phyloP scores from a whole-genome alignment of 1,140 invertebrate species.

The Bombus soroeensis region DNA sequence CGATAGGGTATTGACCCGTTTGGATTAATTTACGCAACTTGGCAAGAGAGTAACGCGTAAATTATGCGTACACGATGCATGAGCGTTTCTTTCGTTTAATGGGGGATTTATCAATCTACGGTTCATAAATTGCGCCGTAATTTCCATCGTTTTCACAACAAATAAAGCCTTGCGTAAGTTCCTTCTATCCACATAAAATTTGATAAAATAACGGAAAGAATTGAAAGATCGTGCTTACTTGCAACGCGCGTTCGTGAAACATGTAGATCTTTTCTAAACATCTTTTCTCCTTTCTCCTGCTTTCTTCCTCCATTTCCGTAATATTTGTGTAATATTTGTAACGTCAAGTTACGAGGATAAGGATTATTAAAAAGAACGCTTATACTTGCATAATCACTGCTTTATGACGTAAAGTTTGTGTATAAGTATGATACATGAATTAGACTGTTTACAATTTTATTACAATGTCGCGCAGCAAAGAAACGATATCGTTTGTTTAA shows the following conservation, averaged over 20 bases:
- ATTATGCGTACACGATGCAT: conserved; percentile 25
- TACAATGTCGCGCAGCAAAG: conserved; percentile 10
- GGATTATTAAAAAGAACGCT: not conserved
- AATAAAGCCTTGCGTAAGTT: conserved; percentile 20
- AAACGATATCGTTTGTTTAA: conserved; percentile 22
- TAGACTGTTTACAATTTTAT: conserved; percentile 32
- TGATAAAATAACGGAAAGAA: not conserved
- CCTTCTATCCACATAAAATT: not conserved
- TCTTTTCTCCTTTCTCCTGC: too few species aligned
- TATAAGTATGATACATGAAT: conserved; percentile 49
- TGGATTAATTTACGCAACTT: conserved; percentile 45
- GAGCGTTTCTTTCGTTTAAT: not conserved
- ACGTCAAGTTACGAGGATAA: not conserved
- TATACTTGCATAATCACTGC: conserved; percentile 33
- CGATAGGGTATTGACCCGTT: conserved; percentile 49
- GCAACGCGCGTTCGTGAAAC: not conserved
- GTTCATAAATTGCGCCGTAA: conserved; percentile 30
- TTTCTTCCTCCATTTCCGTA: not conserved
- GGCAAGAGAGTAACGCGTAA: conserved; percentile 23
- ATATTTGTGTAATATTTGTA: too few species aligned
- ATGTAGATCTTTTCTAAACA: too few species aligned
- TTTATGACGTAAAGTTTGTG: conserved; percentile 42
- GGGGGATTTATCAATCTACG: conserved; percentile 16
- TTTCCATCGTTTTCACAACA: not conserved
- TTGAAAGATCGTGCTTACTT: not conserved